These are phyloP conservation scores for Habroteleia sp. DNA, from an alignment of 2,888 invertebrate genomes.

Conservation along the genomic window DNA sequence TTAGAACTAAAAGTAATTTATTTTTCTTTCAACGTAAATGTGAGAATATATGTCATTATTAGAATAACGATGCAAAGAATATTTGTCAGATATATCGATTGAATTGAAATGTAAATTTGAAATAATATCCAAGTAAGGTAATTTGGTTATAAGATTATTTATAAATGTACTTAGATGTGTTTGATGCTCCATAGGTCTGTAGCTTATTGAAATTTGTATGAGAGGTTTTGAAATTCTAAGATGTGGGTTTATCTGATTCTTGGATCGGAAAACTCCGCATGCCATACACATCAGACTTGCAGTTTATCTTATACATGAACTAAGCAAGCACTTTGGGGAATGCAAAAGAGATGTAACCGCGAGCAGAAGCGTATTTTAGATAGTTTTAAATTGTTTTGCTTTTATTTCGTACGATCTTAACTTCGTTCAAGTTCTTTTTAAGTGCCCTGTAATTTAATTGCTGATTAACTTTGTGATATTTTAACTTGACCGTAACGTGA, in stretches of 20 bases:
- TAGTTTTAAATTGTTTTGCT: constrained; percentile 28
- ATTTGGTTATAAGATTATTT: constrained; percentile 25
- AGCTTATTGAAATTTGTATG: constrained; percentile 31
- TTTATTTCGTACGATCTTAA: background rate
- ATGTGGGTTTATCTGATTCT: constrained; percentile 35
- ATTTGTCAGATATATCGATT: no score
- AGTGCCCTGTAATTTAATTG: no score
- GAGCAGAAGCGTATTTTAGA: constrained; percentile 17
- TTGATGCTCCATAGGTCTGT: constrained; percentile 1
- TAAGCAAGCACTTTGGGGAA: constrained; percentile 38
- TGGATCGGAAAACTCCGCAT: constrained; percentile 17
- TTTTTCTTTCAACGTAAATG: no score
- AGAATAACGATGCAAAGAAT: no score
- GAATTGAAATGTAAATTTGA: no score
- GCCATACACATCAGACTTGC: constrained; percentile 10
- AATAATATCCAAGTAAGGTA: constrained; percentile 10
- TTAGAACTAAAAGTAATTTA: no score
- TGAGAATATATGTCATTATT: no score
- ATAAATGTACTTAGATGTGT: constrained; percentile 10
- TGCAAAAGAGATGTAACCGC: constrained; percentile 35
- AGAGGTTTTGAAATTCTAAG: constrained; percentile 20
- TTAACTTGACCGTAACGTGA: no score
- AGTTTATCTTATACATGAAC: constrained; percentile 45
- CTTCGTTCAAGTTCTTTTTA: no score
- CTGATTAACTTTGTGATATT: no score